Evolutionary conservation across 1,140 invertebrate species (phyloP).

Genomic region (Ganaspis sp.): DNA sequence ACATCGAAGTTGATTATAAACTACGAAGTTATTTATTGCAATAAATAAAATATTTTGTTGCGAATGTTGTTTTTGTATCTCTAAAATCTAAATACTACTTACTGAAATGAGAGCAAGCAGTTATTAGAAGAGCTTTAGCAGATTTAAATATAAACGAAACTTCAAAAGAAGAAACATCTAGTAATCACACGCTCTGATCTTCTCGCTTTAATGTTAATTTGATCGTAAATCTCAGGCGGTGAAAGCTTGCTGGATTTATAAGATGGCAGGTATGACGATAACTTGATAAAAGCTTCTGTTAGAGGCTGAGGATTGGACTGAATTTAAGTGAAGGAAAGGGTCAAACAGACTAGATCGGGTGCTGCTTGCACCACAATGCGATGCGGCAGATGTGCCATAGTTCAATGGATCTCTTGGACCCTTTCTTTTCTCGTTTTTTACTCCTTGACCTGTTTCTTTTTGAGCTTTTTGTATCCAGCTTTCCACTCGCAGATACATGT

Average conservation of each 20-base stretch:
- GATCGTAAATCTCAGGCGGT: too few relatives aligned
- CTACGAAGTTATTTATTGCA: too few relatives aligned
- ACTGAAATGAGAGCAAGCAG: too few relatives aligned
- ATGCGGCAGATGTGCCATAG: constrained; percentile 37
- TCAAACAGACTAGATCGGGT: not conserved
- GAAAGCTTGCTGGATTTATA: constrained; percentile 33
- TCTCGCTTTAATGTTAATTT: too few relatives aligned
- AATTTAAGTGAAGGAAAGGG: not conserved
- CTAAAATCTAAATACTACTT: too few relatives aligned
- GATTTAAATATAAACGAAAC: not conserved
- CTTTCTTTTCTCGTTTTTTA: not conserved
- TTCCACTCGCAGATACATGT: not conserved
- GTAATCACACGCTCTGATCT: not conserved
- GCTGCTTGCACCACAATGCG: constrained; percentile 1
- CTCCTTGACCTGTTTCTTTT: not conserved
- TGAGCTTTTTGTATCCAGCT: not conserved
- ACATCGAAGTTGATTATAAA: too few relatives aligned
- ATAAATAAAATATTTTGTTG: too few relatives aligned
- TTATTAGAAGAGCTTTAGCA: too few relatives aligned
- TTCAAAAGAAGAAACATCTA: not conserved
- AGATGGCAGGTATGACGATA: constrained; percentile 39
- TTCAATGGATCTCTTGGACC: not conserved
- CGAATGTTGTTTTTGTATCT: too few relatives aligned
- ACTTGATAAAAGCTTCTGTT: constrained; percentile 40
- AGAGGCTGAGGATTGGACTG: not conserved